These are phyloP conservation scores for Vanessa atalanta DNA, from an alignment of 1,140 invertebrate genomes.

Conservation along the genomic window DNA sequence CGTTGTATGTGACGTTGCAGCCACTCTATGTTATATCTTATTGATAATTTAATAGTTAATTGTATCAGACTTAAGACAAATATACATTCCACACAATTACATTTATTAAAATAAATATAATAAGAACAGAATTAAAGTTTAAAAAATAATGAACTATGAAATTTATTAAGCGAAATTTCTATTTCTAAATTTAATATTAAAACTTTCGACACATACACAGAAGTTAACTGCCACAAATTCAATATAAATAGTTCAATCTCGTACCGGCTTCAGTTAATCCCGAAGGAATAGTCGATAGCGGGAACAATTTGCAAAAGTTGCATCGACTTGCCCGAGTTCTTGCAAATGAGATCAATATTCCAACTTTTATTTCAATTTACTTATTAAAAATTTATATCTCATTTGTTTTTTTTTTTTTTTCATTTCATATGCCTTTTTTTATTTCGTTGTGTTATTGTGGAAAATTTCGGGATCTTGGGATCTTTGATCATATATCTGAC, in stretches of 20 bases:
- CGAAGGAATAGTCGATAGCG: not conserved
- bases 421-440: not conserved
- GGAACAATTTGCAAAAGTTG: not conserved
- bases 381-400: not conserved
- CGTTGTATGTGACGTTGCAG: too few relatives aligned
- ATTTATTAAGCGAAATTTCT: not conserved
- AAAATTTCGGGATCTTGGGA: too few relatives aligned
- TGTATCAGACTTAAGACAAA: too few relatives aligned
- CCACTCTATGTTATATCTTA: too few relatives aligned
- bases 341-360: not conserved
- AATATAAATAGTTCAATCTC: conserved; percentile 8
- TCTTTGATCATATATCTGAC: too few relatives aligned
- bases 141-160: not conserved
- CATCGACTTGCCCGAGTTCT: not conserved
- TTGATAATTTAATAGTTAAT: too few relatives aligned
- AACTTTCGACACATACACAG: not conserved
- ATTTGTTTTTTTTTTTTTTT: not conserved
- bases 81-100: too few relatives aligned
- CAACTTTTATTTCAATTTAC: not conserved
- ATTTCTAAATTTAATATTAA: not conserved
- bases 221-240: conserved; percentile 3
- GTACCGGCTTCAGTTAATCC: not conserved
- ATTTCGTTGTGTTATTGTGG: too few relatives aligned
- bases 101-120: not conserved
- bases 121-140: not conserved